phyloP scores from a whole-genome alignment of 2,113 vertebrate species.

The Bufo bufo region DNA sequence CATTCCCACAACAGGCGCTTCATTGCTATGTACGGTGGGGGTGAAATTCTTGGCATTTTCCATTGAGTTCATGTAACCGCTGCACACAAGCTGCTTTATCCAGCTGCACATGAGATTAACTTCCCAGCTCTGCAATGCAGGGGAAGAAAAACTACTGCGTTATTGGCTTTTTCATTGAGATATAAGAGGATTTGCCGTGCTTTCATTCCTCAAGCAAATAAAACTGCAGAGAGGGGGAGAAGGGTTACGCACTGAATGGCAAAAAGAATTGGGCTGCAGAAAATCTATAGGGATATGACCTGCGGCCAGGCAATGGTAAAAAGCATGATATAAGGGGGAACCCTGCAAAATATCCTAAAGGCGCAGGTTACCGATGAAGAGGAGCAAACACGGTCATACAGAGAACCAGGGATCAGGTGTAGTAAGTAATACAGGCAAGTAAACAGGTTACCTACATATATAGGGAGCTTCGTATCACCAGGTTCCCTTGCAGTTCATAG shows the following conservation, averaged over 20 bases:
- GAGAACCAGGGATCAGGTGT: no score
- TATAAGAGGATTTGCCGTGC: not conserved
- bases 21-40: conserved; percentile 25
- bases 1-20: conserved; percentile 29
- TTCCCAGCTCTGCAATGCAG: conserved; percentile 24
- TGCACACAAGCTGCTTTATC: conserved; percentile 52
- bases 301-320: no score
- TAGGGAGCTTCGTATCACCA: no score
- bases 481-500: no score
- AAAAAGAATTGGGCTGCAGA: not conserved
- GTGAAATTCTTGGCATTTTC: conserved; percentile 41
- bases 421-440: no score
- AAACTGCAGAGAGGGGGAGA: not conserved
- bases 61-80: not conserved
- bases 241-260: not conserved
- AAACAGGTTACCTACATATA: no score
- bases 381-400: no score
- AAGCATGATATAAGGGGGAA: not conserved
- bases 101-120: conserved; percentile 35
- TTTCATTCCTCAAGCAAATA: not conserved
- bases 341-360: not conserved
- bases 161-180: conserved; percentile 19
- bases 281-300: not conserved
- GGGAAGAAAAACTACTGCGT: not conserved
- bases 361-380: no score